Conservation (phyloP, 1,140 invertebrate genomes). For the Apis florea region DNA sequence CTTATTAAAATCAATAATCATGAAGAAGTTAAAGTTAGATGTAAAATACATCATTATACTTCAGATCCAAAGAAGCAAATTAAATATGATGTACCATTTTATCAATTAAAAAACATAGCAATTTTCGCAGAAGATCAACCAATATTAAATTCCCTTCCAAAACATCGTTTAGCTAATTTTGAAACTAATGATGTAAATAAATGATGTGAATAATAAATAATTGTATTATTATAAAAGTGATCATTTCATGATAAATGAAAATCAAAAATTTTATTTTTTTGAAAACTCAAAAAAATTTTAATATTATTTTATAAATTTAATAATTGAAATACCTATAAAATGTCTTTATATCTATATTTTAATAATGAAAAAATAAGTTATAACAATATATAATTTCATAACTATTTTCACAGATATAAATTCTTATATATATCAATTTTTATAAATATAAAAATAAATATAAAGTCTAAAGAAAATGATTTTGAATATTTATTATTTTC, state of each 20-base stretch:
- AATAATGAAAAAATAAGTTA: neutral
- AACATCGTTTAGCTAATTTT: slow-evolving; percentile 24
- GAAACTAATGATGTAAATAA: neutral
- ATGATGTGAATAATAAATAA: neutral
- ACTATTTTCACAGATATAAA: too few relatives aligned
- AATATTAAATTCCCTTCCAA: slow-evolving; percentile 72
- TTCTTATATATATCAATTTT: too few relatives aligned
- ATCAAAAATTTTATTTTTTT: slow-evolving; percentile 32
- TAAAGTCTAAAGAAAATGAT: neutral
- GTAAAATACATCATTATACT: slow-evolving; percentile 85
- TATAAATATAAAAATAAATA: neutral
- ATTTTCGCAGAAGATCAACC: slow-evolving; percentile 74
- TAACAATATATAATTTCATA: neutral
- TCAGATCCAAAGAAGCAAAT: slow-evolving; percentile 18
- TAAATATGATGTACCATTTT: slow-evolving; percentile 48
- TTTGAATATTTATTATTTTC: neutral
- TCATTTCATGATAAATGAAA: too few relatives aligned
- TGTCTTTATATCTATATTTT: neutral
- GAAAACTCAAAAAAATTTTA: too few relatives aligned
- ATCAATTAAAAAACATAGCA: slow-evolving; percentile 54
- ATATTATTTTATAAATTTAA: too few relatives aligned
- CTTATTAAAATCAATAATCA: slow-evolving; percentile 89
- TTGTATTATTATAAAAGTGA: slow-evolving; percentile 22
- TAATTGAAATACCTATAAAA: too few relatives aligned
- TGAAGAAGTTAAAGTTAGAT: slow-evolving; percentile 86